Base-by-base conservation (phyloP, 2,797 vertebrate species). In the Ceyx erithaca region DNA sequence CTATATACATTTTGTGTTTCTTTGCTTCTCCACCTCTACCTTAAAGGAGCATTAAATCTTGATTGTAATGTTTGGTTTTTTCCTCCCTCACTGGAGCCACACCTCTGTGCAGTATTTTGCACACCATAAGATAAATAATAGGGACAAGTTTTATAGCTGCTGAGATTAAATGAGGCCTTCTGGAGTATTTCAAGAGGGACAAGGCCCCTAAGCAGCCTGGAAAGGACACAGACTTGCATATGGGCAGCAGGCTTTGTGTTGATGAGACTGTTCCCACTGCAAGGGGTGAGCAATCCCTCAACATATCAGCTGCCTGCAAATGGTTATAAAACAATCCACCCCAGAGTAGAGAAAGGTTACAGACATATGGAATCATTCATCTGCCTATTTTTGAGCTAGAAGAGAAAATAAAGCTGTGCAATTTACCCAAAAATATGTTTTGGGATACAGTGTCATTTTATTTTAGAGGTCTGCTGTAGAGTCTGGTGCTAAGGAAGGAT, bases 321-420 rank as follows among this genome's bases (percentile, higher is more conserved):
- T 23, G 63, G 46, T 46, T 79, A 46, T 31, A 69, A 83, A 94
- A 55, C 66, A 91, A 77, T 92, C 49, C 58, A 25, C 71, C 28
- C 28, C 68, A 76, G 66, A 73, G 6, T 89, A 72, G 58, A 17
- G 51, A 83, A 88, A 89, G 66, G 75, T 82, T 88, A 40, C 15
- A 73, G 83, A 89, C 75, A 83, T 68, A 78, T 66, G 91, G 86
- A 83, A 80, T 49, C 16, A 15, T 64, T 90, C 48, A 30, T 71
- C 71, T 85, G 54, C 58, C 49, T 94, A 85, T 87, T 46, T 94
- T 59, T 48, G 66, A 80, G 43, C 64, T 89, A 45, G 46, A 12
- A 85, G 52, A 69, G 57, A 82, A 93, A 91, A 87, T 33, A 87
- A 73, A 78, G 26, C 68, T 83, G 87, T 73, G 58, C 40, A 48